Evolutionary conservation across 53 echinoderm and acorn worm genomes (phyloP), one percentile per base, ranked within the genome.

Genomic region (Zoroaster sp.): DNA sequence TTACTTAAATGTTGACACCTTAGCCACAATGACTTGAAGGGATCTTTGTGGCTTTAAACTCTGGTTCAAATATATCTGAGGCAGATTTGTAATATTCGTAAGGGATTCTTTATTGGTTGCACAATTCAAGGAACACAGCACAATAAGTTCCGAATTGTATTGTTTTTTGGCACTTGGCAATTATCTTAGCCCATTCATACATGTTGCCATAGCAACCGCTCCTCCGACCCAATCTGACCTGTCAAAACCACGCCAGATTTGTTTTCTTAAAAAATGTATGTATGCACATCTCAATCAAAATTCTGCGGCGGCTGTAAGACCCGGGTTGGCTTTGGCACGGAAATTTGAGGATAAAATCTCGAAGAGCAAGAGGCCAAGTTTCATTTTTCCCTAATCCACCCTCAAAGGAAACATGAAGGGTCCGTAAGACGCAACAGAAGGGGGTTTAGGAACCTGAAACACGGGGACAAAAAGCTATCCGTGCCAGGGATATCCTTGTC

Each of bases 331-430:
- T 85, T 34, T 32, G 85, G 28, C 14, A 41, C 85, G 85, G 85
- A 85, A 85, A 85, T 85, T 85, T 85, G 85, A 71, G 85, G 85
- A 85, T 85, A 85, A 71, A 66, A 85, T 28, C 37, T 70, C 47
- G 49, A 70, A 69, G 70, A 28, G 8, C n/a, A 20, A 69, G 18
- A 18, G 11, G 71, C 25, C 69, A 3, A 70, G 35, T 46, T 71
- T 85, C 46, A 44, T 34, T 47, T 39, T 69, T 85, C 25, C 17
- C 31, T 85, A 85, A 85, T 85, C 85, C 85, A 35, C 37, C 15
- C 85, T 85, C 23, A 35, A 47, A 85, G 85, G 69, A 71, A 15
- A 41, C 23, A 74, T 41, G 21, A 43, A 68, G 43, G 20, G 51
- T 34, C 35, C 8, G 20, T 49, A n/a, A 85, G 71, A 85, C 34